Percentiles rank a stretch among this genome's conserved stretches.
Evolutionary conservation across 2,888 invertebrate species (phyloP).

Genomic region (Formica aserva): DNA sequence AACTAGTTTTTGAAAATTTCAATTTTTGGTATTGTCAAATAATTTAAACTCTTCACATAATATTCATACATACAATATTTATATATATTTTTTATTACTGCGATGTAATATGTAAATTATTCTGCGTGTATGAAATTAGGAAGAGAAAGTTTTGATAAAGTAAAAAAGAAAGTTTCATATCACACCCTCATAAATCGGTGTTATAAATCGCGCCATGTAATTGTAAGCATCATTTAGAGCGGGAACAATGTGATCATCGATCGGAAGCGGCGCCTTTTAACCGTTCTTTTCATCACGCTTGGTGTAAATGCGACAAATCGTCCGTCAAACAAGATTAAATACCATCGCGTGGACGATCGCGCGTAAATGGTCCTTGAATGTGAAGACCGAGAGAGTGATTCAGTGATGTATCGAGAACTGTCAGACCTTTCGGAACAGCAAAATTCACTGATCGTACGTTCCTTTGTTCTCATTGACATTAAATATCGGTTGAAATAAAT

Average conservation of each 20-base stretch:
- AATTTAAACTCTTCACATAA: background rate
- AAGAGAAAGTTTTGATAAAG: background rate
- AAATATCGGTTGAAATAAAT: conserved; percentile 4
- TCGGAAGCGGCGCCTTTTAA: conserved; percentile 21
- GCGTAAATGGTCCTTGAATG: conserved; percentile 39
- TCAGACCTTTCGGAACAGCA: background rate
- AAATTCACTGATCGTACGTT: background rate
- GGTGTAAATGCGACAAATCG: conserved; percentile 60
- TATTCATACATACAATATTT: background rate
- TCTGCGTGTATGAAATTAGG: background rate
- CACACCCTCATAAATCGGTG: background rate
- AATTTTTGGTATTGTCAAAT: background rate
- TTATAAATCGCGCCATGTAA: conserved; percentile 24
- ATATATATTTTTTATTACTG: background rate
- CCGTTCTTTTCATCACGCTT: conserved; percentile 47
- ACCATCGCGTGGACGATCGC: conserved; percentile 46
- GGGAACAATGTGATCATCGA: conserved; percentile 23
- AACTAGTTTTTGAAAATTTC: background rate
- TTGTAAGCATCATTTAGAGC: conserved; percentile 11
- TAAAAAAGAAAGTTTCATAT: conserved; percentile 7
- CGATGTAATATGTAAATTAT: background rate
- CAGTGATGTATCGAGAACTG: conserved; percentile 2
- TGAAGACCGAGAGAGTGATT: conserved; percentile 37
- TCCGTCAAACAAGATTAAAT: conserved; percentile 59
- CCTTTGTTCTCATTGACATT: background rate